A percentile compares a stretch with the other conserved stretches of the same genome.
Conservation (phyloP, 2,113 vertebrate species). For the Amblyornis subalaris region DNA sequence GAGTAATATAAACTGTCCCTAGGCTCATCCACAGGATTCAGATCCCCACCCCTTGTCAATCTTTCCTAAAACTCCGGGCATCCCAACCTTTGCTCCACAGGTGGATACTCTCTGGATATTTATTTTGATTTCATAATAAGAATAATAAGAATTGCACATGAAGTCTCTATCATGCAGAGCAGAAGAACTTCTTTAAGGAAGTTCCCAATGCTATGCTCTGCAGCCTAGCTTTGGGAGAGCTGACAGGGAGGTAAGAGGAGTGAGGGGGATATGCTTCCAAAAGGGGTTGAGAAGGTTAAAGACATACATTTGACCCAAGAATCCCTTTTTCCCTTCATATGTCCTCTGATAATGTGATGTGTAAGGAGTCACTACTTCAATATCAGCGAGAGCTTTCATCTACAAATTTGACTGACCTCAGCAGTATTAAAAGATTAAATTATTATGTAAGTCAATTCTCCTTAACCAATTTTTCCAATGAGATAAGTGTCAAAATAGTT, state of each 20-base stretch:
- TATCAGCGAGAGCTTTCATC: neutral
- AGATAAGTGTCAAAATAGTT: constrained; percentile 10
- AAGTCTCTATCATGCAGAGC: neutral
- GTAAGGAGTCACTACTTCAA: neutral
- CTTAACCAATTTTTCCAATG: neutral
- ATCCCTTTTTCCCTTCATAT: neutral
- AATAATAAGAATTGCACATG: neutral
- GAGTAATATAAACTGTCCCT: neutral
- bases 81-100: neutral
- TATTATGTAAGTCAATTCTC: constrained; percentile 33
- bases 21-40: neutral
- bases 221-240: neutral
- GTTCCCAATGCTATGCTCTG: neutral
- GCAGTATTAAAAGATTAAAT: constrained; percentile 26
- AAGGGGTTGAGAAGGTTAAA: neutral
- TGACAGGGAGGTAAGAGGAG: neutral
- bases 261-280: neutral
- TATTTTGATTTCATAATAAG: neutral
- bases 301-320: neutral
- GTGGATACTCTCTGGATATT: neutral
- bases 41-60: neutral
- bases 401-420: constrained; percentile 21
- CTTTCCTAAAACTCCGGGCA: neutral
- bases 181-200: neutral
- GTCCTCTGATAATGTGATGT: neutral